Base-by-base conservation (phyloP, 1,140 invertebrate species). In the Catajapyx aquilonaris region DNA sequence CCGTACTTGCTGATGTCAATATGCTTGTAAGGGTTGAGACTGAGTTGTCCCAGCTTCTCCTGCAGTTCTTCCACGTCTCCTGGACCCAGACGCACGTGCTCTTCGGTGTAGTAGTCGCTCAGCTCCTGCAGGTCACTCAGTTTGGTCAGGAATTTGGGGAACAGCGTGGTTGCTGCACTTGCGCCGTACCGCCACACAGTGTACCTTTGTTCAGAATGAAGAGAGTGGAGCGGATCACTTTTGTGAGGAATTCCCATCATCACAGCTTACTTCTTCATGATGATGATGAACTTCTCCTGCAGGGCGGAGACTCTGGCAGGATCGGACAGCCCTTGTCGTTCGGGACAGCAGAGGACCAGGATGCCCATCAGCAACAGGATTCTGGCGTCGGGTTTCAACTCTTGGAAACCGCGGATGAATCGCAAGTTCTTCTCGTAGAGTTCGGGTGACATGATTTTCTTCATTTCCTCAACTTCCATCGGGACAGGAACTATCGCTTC, bases 391-490 rank as follows among this genome's bases (percentile, higher is more conserved):
- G 56, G 58, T 40, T 55, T 47, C 21, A 66, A 42, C 34, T 62
- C 56, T 35, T 54, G 51, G 10, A 57, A 41, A 15, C 44, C 40
- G 9, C 37, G 22, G 20, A 53, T 61, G 44, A 66, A 66, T 25
- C 53, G 52, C 56, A 65, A 62, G 44, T 65, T 62, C 43, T 62
- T 59, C 18, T 64, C 56, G 40, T 61, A 61, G 17, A 65, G 44
- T 11, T 52, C 49, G 2, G 41, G 21, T 0, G 51, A 49, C 2
- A 56, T 50, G n/a, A 57, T 34, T 31, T 46, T 45, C 25, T 49
- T 41, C 21, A 55, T 45, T 38, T 55, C 51, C 7, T 48, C 48
- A 3, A 47, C 34, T 45, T 21, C 40, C 35, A 10, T 30, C 11
- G 15, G 25, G 22, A 22, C 22, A 35, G 18, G 7, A 20, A 22